Evolutionary conservation across 2,113 vertebrate species (phyloP), one percentile per base, ranked within the genome.

Genomic region (Diglossa brunneiventris): DNA sequence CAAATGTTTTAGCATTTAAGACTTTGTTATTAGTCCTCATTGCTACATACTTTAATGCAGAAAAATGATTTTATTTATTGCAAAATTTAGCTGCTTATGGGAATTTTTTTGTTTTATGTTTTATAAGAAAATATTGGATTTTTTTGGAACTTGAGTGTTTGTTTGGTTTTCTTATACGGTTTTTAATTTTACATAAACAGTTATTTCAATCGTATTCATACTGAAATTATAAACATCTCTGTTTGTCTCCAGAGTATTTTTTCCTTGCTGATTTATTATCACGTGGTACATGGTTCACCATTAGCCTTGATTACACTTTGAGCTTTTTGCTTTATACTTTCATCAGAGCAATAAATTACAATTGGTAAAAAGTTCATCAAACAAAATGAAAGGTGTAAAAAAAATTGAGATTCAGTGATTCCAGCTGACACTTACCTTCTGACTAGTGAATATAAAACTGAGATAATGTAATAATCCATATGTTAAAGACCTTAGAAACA

Each of bases 351-450:
- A 67, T 95, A 92, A 80, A 87, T 96, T 95, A 63, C 46, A 96
- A 3, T 87, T 19, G 17, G 30, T 87, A 76, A 92, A 61, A 62
- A 92, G 13, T 73, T 80, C 64, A 87, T 84, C 12, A 85, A 92
- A 82, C 56, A 83, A 94, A 93, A 94, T 72, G 56, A 87, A 77
- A 82, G 28, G 18, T 89, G 18, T 69, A 79, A 77, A 85, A 85
- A 68, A 93, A 91, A 83, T 37, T 26, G 53, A 89, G 68, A 93
- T 69, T 83, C 53, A 61, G 0, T 80, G 39, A 96, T 93, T 97
- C 61, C 81, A 75, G 21, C 33, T 95, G 89, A 89, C 92, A 96
- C 96, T 96, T 96, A 77, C 41, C 83, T 98, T 86, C 55, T 91
- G 52, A 96, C 63, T 87, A 88, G 68, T 91, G 81, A 89, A 83